A percentile compares a stretch with the other conserved stretches of the same genome.
Evolutionary conservation across 2,797 vertebrate species (phyloP).

Genomic region (Acropternis orthonyx): DNA sequence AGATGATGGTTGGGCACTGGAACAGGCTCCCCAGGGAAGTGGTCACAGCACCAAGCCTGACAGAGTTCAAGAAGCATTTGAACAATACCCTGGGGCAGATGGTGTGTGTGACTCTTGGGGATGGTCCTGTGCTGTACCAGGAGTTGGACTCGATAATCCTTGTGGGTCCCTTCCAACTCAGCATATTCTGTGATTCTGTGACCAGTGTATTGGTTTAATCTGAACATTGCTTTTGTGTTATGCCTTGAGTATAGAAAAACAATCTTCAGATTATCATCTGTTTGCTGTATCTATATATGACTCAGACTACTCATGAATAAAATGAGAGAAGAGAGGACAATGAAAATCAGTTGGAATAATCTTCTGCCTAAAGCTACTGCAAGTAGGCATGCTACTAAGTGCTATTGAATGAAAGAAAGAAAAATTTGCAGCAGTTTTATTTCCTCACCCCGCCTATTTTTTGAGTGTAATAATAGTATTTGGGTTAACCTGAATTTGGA

Average conservation of each 20-base stretch:
- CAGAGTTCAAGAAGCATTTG: not conserved
- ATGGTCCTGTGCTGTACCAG: not conserved
- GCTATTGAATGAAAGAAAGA: not conserved
- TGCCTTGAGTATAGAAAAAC: not conserved
- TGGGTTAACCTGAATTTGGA: not conserved
- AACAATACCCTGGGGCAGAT: not conserved
- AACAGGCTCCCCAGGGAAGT: not conserved
- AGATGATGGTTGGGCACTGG: not conserved
- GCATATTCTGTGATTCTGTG: not conserved
- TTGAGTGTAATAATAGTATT: not conserved
- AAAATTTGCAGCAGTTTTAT: not conserved
- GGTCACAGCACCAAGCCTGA: not conserved
- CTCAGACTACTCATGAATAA: not conserved
- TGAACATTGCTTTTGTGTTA: not conserved
- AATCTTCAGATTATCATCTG: not conserved
- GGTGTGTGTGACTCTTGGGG: not conserved
- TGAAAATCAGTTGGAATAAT: not conserved
- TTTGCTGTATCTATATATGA: not conserved
- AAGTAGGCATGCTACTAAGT: not conserved
- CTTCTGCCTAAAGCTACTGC: not conserved
- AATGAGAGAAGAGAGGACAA: not conserved
- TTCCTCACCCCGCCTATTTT: not conserved
- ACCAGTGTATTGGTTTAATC: not conserved
- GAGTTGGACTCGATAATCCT: not conserved
- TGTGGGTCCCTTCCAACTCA: not conserved